Base-by-base conservation (phyloP, 1,140 invertebrate species). In the Diachasma alloeum region DNA sequence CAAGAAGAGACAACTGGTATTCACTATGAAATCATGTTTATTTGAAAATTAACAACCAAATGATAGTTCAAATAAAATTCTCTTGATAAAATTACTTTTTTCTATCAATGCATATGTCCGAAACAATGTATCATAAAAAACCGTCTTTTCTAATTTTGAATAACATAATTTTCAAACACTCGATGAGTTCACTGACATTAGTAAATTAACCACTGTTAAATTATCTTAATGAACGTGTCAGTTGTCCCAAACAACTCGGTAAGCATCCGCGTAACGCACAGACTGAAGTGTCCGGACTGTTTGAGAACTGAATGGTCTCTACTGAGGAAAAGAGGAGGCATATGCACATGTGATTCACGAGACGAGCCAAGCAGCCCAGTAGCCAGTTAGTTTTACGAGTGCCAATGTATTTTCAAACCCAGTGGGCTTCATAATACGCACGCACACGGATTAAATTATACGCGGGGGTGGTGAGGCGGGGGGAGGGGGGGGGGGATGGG, bases 361-460 rank as follows among this genome's bases (percentile, higher is more conserved):
- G 66, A 31, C 17, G 37, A 17, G 24, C 67, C 26, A 75, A 22
- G n/a, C 42, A 53, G 44, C 42, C 44, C 22, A 72, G 70, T 72
- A 72, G 70, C 70, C 70, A 15, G 44, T 31, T 53, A 72, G 22
- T 36, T 66, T 44, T n/a, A n/a, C 11, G 36, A 75, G 74, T 68
- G 39, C 44, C 63, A 68, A 75, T 75, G 74, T 75, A 75, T 75
- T 75, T 68, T 72, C 75, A 72, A 56, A 71, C 66, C 70, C 13
- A 19, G 44, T 68, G 42, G 48, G 22, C 44, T 59, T 39, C 22
- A 15, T 26, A 56, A 56, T 72, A 46, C 56, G 53, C 69, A 76
- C 78, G 42, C 63, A 74, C 53, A 79, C 74, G 37, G 69, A 78
- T 73, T 75, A 73, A 75, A 75, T 76, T 59, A 76, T 66, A 19